Evolutionary conservation across 1,140 invertebrate species (phyloP).

Genomic region (Drosophila ercepeae): DNA sequence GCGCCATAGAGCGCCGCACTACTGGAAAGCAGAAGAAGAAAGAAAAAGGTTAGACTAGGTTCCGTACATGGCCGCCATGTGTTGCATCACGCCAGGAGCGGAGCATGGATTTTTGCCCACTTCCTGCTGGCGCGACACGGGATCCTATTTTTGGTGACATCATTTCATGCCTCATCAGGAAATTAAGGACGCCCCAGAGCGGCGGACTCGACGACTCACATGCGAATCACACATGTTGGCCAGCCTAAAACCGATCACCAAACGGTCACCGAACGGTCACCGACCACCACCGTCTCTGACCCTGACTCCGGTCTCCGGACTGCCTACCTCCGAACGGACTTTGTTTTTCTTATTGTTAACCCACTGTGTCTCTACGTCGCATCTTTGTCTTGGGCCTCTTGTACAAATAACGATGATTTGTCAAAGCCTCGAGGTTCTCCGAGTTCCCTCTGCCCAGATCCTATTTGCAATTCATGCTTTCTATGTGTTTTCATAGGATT

Average conservation of each 20-base stretch:
- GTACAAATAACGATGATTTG: constrained; percentile 79
- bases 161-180: constrained; percentile 81
- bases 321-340: constrained; percentile 24
- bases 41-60: constrained; percentile 20
- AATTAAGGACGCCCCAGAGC: constrained; percentile 67
- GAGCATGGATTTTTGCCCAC: constrained; percentile 27
- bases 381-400: constrained; percentile 68
- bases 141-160: constrained; percentile 72
- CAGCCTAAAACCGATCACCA: constrained; percentile 34
- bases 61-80: constrained; percentile 57
- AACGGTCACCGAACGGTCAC: constrained; percentile 16
- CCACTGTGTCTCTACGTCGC: constrained; percentile 44
- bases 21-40: not conserved
- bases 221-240: constrained; percentile 78
- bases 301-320: constrained; percentile 14
- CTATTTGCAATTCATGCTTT: constrained; percentile 80
- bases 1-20: constrained; percentile 70
- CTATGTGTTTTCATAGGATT: constrained; percentile 77
- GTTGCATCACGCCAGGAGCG: constrained; percentile 64
- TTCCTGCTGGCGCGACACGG: constrained; percentile 67
- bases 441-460: constrained; percentile 15
- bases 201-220: constrained; percentile 49
- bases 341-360: constrained; percentile 81
- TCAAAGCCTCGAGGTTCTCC: constrained; percentile 42
- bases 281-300: constrained; percentile 13